Base-by-base conservation (phyloP, 2,113 vertebrate genomes). In the Xenopus borealis region DNA sequence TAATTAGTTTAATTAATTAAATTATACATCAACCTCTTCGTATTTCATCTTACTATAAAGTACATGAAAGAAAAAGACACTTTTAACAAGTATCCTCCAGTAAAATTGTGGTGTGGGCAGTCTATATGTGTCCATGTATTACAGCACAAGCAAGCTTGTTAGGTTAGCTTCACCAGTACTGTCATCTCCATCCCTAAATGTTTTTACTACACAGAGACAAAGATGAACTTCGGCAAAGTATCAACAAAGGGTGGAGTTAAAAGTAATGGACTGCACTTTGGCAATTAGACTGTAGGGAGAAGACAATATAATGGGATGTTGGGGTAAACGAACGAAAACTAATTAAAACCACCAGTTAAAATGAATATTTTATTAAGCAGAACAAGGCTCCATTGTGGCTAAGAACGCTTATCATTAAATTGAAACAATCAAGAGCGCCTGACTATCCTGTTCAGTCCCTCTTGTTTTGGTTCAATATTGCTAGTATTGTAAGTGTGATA, bases 351-450 rank as follows among this genome's bases (percentile, higher is more conserved):
- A 70, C 74, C 74, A 77, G 74, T 77, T 77, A 77, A 77, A 77
- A 77, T 77, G 74, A 77, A 77, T 77, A 77, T 77, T 77, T 77
- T 77, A 77, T 77, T 77, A 77, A 77, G 74, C 74, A 77, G 74
- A 77, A 77, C 74, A 77, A 63, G 74, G 67, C 74, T 77, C 74
- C 74, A 77, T 77, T 77, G 74, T 77, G 74, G 74, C 74, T 77
- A 65, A 64, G 61, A 77, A 77, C 74, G 74, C 74, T 77, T 77
- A 77, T 77, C 74, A 77, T 77, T 77, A 77, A 69, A 77, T 57
- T 77, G 74, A 77, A 77, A 77, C 74, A 77, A 77, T 77, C 74
- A 77, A 77, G 66, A 77, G 67, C 66, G 74, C 69, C 74, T 77
- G 74, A 77, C 66, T 70, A 77, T 77, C 64, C 74, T 70, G 74